Evolutionary conservation across 1,140 invertebrate species (phyloP), one percentile per base, ranked within the genome.

Genomic region (Hyposmocoma kahamanoa): DNA sequence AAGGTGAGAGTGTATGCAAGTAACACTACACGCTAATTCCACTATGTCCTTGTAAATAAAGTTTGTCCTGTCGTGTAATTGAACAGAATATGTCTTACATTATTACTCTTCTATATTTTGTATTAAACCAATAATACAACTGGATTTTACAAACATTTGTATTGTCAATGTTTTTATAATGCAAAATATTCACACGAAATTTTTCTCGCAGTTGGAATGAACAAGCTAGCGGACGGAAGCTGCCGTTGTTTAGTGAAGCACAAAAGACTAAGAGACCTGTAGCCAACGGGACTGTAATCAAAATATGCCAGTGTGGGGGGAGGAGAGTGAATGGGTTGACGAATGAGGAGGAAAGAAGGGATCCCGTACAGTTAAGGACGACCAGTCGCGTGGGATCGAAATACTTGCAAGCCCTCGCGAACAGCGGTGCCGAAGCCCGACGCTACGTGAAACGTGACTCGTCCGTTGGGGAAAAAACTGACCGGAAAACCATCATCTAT

Each of bases 201-300:
- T 39, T 53, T 39, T 65, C 38, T 46, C 39, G 42, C 78, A 85
- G 82, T 84, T 85, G 82, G 82, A 85, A 85, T 85, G 82, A 85
- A 71, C 82, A 85, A 72, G 63, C 73, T 61, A 75, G 69, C 69
- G 78, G 63, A 48, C 70, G 76, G 69, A 84, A 85, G 76, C 78
- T 85, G 80, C 75, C 78, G 69, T 72, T 68, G 51, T 80, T 81
- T 48, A 85, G 72, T 79, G 82, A 85, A 78, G 80, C 82, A 85
- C 82, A 85, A 85, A 85, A 85, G 72, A 79, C 78, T 70, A 85
- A 75, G 57, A 75, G 79, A 65, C 70, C 73, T 72, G 65, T 75
- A 38, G 67, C 67, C 59, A 83, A 84, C 70, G 78, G 78, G 63
- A 70, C 67, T 46, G 75, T 73, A 52, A 72, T 38, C 20, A 67